Percentiles rank a stretch among this genome's conserved stretches.
These are phyloP conservation scores for Branchinecta lindahli DNA, from an alignment of 1,140 invertebrate genomes.

Conservation along the genomic window DNA sequence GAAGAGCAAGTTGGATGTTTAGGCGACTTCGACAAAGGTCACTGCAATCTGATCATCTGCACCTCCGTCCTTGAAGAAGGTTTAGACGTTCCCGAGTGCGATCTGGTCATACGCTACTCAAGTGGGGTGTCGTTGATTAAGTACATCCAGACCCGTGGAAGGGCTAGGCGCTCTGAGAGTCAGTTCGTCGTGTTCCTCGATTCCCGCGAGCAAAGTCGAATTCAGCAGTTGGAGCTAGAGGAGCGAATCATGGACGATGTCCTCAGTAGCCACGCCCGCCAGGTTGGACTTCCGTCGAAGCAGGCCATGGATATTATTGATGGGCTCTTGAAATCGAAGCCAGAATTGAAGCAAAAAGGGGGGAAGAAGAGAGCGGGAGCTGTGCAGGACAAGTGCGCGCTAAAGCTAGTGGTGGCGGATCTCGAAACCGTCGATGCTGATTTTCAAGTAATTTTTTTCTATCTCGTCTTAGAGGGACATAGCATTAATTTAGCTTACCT, in stretches of 20 bases:
- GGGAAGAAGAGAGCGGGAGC: background rate
- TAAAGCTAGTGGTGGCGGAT: background rate
- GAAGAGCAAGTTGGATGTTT: constrained; percentile 5
- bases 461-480: too few relatives aligned
- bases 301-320: background rate
- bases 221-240: background rate
- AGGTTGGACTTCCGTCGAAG: background rate
- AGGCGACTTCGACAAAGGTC: background rate
- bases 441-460: background rate
- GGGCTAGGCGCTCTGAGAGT: background rate
- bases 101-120: constrained; percentile 14
- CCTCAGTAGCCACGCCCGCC: background rate
- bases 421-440: background rate
- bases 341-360: background rate
- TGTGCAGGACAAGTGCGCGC: background rate
- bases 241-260: constrained; percentile 11
- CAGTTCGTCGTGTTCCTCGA: constrained; percentile 11
- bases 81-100: constrained; percentile 7
- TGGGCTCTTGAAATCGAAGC: too few relatives aligned
- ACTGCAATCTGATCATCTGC: constrained; percentile 1
- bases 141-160: constrained; percentile 11
- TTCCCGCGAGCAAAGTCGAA: background rate
- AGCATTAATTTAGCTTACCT: too few relatives aligned
- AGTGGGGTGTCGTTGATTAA: background rate
- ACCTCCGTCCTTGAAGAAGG: constrained; percentile 15